Conservation (phyloP, 2,113 vertebrate genomes). For the Hemibates koningsi region DNA sequence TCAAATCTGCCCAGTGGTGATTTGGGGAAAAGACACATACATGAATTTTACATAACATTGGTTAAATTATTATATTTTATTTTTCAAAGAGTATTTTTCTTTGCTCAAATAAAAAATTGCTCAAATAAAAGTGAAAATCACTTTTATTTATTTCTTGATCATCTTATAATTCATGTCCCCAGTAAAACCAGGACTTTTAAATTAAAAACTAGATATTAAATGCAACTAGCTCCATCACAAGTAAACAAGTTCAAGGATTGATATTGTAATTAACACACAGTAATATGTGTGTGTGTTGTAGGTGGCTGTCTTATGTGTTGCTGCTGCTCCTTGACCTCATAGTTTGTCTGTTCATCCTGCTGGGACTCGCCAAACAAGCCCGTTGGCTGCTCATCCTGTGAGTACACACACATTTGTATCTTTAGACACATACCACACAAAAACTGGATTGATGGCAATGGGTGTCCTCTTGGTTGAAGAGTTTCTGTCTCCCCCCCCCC, state of each 20-base stretch:
- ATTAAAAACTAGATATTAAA: not conserved
- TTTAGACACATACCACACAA: not conserved
- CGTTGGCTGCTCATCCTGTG: constrained; percentile 89
- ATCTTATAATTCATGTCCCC: not conserved
- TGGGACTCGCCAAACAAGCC: constrained; percentile 86
- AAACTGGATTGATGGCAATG: not conserved
- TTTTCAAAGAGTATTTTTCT: not conserved
- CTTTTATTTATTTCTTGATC: not conserved
- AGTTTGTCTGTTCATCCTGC: constrained; percentile 85
- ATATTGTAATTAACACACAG: not conserved
- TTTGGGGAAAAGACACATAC: not conserved
- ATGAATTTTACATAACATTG: not conserved
- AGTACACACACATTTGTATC: constrained; percentile 46
- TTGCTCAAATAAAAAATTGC: not conserved
- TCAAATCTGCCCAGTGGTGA: not conserved
- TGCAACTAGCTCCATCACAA: not conserved
- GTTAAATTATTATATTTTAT: not conserved
- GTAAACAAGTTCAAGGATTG: not conserved
- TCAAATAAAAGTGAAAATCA: not conserved
- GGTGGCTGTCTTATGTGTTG: constrained; percentile 86
- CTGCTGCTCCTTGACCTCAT: constrained; percentile 83
- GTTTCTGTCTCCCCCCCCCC: not conserved
- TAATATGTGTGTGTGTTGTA: constrained; percentile 28
- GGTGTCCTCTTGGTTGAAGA: not conserved
- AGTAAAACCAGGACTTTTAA: not conserved